Base-by-base conservation (phyloP, 2,888 invertebrate genomes). In the Noctua fimbriata region DNA sequence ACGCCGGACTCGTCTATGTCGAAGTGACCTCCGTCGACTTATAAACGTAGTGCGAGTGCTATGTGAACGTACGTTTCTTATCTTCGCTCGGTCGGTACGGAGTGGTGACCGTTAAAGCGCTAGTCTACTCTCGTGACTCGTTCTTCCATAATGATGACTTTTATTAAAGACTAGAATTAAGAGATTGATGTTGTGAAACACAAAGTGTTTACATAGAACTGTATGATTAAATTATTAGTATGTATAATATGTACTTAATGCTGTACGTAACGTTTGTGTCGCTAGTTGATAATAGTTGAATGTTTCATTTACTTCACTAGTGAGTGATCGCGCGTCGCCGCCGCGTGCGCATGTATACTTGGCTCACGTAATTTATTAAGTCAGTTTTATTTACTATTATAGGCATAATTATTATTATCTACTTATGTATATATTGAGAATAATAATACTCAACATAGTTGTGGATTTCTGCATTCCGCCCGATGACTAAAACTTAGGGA, bases 391-490 rank as follows among this genome's bases (percentile, higher is more conserved):
- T 95, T 94, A 94, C 92, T 95, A 92, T 94, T 93, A 93, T 95
- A 95, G 94, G 92, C 93, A 92, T 89, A 85, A 89, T 91, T 95
- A 87, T 90, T 95, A 89, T 91, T 94, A 94, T 95, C 93, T 96
- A 96, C 95, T 95, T 96, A 95, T 96, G 95, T 96, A 96, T 96
- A 96, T 97, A 96, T 96, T 95, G 96, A 95, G 94, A 92, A 91
- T 95, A 93, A 94, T 94, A 96, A 96, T 96, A 96, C 96, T 96
- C 96, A 96, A 96, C 96, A 95, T 96, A 96, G 96, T 97, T 97
- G 97, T 97, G 97, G 97, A 96, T 96, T 96, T 96, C 96, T 96
- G 97, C 97, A 97, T 97, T 97, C 97, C 97, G 96, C 97, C 96
- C 96, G 96, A 96, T 95, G 97, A 97, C 96, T 96, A 96, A 96